Evolutionary conservation across 92 coral and sea anemone genomes (phyloP), one percentile per base, ranked within the genome.

Genomic region (Montipora capitata): DNA sequence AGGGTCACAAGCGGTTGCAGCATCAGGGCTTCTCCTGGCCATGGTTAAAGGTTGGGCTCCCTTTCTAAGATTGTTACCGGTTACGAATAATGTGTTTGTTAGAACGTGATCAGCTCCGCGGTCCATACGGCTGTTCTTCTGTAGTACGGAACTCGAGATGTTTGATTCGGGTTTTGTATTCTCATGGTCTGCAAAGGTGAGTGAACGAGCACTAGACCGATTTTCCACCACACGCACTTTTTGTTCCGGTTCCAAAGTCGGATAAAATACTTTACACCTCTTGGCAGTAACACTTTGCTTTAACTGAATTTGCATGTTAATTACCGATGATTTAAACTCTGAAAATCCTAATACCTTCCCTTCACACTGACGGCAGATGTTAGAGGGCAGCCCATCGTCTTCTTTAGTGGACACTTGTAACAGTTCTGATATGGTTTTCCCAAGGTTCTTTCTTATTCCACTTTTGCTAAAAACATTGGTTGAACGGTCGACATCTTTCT

Each of bases 281-380:
- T 87, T 79, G 2, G 41, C 7, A 56, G 82, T 43, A 17, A n/a
- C 52, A 12, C 80, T 41, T 44, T 40, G 63, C 4, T n/a, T n/a
- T 14, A 42, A 13, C 40, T 78, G 68, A 51, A 59, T 54, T 58
- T 58, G 64, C 15, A 58, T 15, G 12, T 42, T 48, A 10, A 44
- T 54, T 1, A 44, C 86, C 40, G 18, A 14, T 9, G 77, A 20
- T 69, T 79, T 62, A 44, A 80, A 79, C 15, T 71, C 78, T 7
- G 16, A 10, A 20, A 75, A 69, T 45, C 72, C 70, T 10, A 13
- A 18, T 72, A 87, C 45, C 57, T 87, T 77, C 27, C 77, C 82
- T 56, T 67, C 68, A 40, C 91, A 79, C 3, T 42, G 51, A 12
- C 75, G 78, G 63, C 91, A 87, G 2, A 87, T 57, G 51, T 68